Base-by-base conservation (phyloP, 2,797 vertebrate genomes). In the Sebastes goodei region DNA sequence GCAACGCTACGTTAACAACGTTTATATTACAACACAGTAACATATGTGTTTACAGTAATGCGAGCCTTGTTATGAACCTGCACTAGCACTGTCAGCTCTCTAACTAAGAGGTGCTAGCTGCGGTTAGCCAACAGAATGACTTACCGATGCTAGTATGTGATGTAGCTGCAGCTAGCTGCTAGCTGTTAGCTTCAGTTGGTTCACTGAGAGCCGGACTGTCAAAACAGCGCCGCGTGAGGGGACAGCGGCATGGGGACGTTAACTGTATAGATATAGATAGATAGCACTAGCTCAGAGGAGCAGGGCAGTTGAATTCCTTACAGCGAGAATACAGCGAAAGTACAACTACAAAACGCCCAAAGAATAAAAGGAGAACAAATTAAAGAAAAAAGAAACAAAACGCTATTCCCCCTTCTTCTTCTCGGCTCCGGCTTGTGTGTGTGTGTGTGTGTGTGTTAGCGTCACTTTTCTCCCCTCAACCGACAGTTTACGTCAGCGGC, bases 351-450 rank as follows among this genome's bases (percentile, higher is more conserved):
- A 91, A 89, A 86, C 17, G 30, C 35, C 55, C 71, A 92, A 92
- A 93, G 74, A 89, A 93, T 88, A 93, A 91, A 91, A 89, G 46
- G 78, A 85, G 35, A 72, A 77, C 52, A 94, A 95, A 89, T 88
- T 79, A 93, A 94, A 94, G 82, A 92, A 94, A 92, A 92, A 95
- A 95, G 60, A 93, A 94, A 94, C 78, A 90, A 95, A 95, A 95
- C 86, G 89, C 88, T 86, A 91, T 92, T 93, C 86, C 91, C 85
- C 88, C 35, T 38, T 38, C 35, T 38, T 38, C 84, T 85, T 85
- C 87, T 88, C 84, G 69, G 83, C 88, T 94, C 82, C 83, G 92
- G 93, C 90, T 20, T 1, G 35, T 33, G 32, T 10, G 32, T 35
- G 81, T 83, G 84, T 88, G 80, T 89, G 86, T 88, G 81, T 83